Base-by-base conservation (phyloP, 1,140 invertebrate genomes). In the Drosophila pectinifera region DNA sequence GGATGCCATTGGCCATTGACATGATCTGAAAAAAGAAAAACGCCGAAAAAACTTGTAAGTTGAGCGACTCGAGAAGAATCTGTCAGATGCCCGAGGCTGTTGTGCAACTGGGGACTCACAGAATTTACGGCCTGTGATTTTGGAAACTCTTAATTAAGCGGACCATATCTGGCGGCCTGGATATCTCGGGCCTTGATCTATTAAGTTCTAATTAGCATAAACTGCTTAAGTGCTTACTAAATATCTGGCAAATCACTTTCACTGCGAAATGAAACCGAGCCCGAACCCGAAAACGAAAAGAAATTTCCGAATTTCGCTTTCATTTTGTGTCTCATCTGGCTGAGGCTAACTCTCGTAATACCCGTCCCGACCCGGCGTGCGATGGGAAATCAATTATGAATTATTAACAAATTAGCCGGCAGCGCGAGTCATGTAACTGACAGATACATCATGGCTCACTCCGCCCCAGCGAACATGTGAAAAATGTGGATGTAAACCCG, bases 311-410 rank as follows among this genome's bases (percentile, higher is more conserved):
- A 84, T 84, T 85, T 86, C 82, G 82, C 82, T 88, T 89, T 88
- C 84, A 46, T 83, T 83, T 73, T 20, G 68, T 18, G 48, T 64
- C 76, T 80, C 58, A 68, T 77, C 80, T 57, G 55, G 16, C 58
- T 24, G 56, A 34, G 20, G 26, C 36, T 54, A 24, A 42, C 49
- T 38, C 54, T 54, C 41, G 67, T 45, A 61, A 48, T 48, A 63
- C 31, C 51, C 24, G 38, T 46, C 57, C 46, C 45, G 24, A 54
- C 38, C 46, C 45, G 54, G 34, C 63, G 59, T 81, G 64, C 67
- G 83, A 88, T 88, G 83, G 76, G 84, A 89, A 89, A 89, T 88
- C 83, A 88, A 88, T 88, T 88, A 88, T 80, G 83, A 88, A 62
- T 83, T 88, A 88, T 89, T 88, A 88, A 80, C 83, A 88, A 88